Base-by-base conservation (phyloP, 2,113 vertebrate genomes). In the Apeltes quadracus region DNA sequence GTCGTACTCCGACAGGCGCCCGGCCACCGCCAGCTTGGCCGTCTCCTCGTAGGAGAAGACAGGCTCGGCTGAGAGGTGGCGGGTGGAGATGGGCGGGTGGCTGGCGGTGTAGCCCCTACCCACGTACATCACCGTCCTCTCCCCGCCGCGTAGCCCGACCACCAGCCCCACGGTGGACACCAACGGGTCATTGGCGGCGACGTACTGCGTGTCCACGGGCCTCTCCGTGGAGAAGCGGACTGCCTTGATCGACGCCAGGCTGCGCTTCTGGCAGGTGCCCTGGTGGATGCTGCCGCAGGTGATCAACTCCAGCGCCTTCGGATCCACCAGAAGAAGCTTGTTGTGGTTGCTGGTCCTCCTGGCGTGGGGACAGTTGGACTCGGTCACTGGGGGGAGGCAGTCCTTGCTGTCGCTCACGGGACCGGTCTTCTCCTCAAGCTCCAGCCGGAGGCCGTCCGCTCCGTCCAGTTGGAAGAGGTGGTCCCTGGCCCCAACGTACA, bases 41-140 rank as follows among this genome's bases (percentile, higher is more conserved):
- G 96, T 98, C 89, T 99, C 97, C 89, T 99, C 97, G 0, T 98
- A 98, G 48, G 96, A 98, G 89, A 99, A 99, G 76, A 95, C 82
- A 0, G 95, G 95, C 61, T 95, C 93, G 14, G 94, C 93, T 32
- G 95, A 95, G 65, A 98, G 92, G 71, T 97, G 95, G 6, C 97
- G 94, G 11, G 97, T 98, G 0, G 97, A 98, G 84, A 98, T 97
- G 38, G 96, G 96, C 1, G 97, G 97, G 66, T 97, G 97, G 75
- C 95, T 96, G 89, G 96, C 95, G 0, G 96, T 98, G 57, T 98
- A 98, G 1, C 97, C 97, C 56, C 97, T 91, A 0, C 97, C 97
- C 66, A 99, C 96, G 34, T 98, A 98, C 38, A 99, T 93, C 27
- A 98, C 94, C 0, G 96, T 95, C 62, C 90, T 88, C n/a, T 93